Conservation (phyloP, 2,113 vertebrate species). For the Naja naja region DNA sequence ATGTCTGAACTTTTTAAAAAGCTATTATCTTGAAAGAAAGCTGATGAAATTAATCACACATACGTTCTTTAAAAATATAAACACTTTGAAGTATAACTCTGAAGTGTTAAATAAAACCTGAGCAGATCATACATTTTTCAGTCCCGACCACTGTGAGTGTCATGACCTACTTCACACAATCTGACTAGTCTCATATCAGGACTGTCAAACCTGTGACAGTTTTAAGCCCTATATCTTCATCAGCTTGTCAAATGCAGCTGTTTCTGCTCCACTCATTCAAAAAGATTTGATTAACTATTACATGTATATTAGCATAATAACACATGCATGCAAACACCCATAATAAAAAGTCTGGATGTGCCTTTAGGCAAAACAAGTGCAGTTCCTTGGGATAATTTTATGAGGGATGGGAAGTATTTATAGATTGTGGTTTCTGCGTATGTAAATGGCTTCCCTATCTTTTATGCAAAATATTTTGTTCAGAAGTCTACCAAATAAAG, state of each 20-base stretch:
- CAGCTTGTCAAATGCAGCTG: constrained; percentile 65
- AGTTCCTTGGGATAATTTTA: constrained; percentile 47
- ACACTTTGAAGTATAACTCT: constrained; percentile 65
- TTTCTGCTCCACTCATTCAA: constrained; percentile 68
- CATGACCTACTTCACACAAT: constrained; percentile 59
- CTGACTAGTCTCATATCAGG: constrained; percentile 52
- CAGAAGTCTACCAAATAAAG: constrained; percentile 37
- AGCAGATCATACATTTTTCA: constrained; percentile 55
- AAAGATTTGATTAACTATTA: constrained; percentile 65
- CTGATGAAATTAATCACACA: constrained; percentile 68
- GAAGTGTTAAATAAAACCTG: constrained; percentile 62
- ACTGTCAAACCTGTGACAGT: constrained; percentile 55
- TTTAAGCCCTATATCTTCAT: constrained; percentile 56
- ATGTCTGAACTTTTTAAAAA: constrained; percentile 51
- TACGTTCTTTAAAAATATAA: constrained; percentile 61
- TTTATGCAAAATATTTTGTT: background rate
- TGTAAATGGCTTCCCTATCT: constrained; percentile 30
- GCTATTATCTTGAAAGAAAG: constrained; percentile 51
- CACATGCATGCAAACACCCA: constrained; percentile 51
- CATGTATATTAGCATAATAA: constrained; percentile 48
- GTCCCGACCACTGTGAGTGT: constrained; percentile 52
- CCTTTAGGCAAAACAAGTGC: constrained; percentile 65
- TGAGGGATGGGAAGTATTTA: constrained; percentile 35
- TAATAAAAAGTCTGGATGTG: constrained; percentile 52
- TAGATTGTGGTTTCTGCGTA: constrained; percentile 48